Conservation (phyloP, 2,888 invertebrate species). For the Eretmocerus hayati region DNA sequence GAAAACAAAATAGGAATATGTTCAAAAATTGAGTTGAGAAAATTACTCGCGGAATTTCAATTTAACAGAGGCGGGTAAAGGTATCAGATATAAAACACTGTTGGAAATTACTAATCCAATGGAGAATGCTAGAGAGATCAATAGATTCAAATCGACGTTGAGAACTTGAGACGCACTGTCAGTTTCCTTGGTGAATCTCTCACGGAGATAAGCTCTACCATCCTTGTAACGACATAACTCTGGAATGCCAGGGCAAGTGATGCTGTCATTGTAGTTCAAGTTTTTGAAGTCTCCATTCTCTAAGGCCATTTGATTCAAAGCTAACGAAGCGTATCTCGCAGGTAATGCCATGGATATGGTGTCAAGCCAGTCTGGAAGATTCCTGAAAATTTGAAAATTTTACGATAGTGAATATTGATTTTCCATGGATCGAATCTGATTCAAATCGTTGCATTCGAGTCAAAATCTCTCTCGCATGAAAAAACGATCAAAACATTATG, state of each 20-base stretch:
- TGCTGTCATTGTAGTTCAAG: conserved; percentile 50
- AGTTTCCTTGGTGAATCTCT: conserved; percentile 59
- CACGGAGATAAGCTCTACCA: conserved; percentile 65
- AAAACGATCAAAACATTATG: too few relatives aligned
- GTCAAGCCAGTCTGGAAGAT: conserved; percentile 40
- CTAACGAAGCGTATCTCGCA: conserved; percentile 41
- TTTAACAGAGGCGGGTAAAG: conserved; percentile 75
- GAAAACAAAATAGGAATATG: too few relatives aligned
- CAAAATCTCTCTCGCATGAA: too few relatives aligned
- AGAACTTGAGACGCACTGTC: conserved; percentile 56
- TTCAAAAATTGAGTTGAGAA: too few relatives aligned
- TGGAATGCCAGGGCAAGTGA: conserved; percentile 44
- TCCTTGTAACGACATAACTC: conserved; percentile 61
- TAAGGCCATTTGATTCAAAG: conserved; percentile 40
- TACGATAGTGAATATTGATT: too few relatives aligned
- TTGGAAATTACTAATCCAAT: conserved; percentile 75
- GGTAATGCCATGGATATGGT: conserved; percentile 39
- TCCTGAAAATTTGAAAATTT: too few relatives aligned
- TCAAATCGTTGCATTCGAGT: too few relatives aligned
- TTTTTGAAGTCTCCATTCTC: conserved; percentile 34
- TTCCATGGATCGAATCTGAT: too few relatives aligned
- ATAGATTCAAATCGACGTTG: conserved; percentile 70
- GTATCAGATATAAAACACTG: conserved; percentile 76
- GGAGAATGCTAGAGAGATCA: conserved; percentile 76
- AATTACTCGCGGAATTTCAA: conserved; percentile 76